phyloP scores from a whole-genome alignment of 92 coral and sea anemone genomes.

The Porites lobata region DNA sequence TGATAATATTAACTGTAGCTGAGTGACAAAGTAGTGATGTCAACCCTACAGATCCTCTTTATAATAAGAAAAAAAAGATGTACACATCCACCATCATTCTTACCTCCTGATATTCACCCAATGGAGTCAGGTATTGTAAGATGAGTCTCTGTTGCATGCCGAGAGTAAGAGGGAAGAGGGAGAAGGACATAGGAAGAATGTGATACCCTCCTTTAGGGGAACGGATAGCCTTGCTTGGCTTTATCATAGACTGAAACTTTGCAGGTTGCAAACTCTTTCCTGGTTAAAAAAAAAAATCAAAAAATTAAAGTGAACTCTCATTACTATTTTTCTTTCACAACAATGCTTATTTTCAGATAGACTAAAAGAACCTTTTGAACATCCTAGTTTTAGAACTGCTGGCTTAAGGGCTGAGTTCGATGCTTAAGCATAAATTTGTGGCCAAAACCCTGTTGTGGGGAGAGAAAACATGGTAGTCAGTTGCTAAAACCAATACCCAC shows the following conservation, averaged over 20 bases:
- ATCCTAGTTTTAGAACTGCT: too few relatives aligned
- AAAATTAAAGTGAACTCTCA: neutral
- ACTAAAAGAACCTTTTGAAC: too few relatives aligned
- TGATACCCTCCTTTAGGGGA: conserved; percentile 65
- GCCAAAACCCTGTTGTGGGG: too few relatives aligned
- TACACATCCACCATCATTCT: neutral
- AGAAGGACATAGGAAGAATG: conserved; percentile 77
- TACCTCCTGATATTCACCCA: conserved; percentile 99
- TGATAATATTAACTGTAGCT: too few relatives aligned
- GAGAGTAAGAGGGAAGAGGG: conserved; percentile 81
- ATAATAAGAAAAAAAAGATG: neutral
- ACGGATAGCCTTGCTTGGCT: conserved; percentile 37
- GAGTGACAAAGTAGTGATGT: too few relatives aligned
- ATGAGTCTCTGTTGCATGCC: conserved; percentile 93
- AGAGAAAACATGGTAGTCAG: too few relatives aligned
- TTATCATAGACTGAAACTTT: conserved; percentile 29
- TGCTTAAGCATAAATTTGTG: neutral
- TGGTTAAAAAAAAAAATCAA: neutral
- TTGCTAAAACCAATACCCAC: conserved; percentile 23
- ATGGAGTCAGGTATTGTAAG: conserved; percentile 88
- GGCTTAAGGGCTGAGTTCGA: neutral
- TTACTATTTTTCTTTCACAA: too few relatives aligned
- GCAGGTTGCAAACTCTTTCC: conserved; percentile 39
- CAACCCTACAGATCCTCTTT: too few relatives aligned
- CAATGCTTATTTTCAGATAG: too few relatives aligned